Percentiles rank a stretch among this genome's conserved stretches.
Conservation (phyloP, 2,888 invertebrate genomes). For the Pristionchus arcanus region DNA sequence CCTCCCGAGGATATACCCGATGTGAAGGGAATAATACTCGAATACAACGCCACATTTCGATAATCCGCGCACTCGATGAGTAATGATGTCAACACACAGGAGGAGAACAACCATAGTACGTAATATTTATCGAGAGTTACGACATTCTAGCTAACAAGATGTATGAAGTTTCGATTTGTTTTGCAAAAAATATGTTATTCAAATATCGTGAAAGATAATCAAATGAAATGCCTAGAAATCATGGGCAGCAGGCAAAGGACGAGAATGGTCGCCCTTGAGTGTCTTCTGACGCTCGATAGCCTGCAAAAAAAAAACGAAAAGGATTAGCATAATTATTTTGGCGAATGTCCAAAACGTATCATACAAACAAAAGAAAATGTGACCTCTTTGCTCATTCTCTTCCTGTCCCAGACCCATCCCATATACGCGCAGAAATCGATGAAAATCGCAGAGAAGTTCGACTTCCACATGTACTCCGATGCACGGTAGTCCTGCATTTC, state of each 20-base stretch:
- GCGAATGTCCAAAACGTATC: no score
- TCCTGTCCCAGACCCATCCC: conserved; percentile 55
- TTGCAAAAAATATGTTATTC: no score
- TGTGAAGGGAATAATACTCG: neutral
- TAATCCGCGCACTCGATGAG: conserved; percentile 11
- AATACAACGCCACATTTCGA: neutral
- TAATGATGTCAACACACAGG: neutral
- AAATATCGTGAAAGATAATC: no score
- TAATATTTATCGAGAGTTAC: neutral
- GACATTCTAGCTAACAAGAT: neutral
- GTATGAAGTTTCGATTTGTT: no score
- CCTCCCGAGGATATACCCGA: conserved; percentile 8
- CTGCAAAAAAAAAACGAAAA: neutral
- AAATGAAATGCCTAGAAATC: conserved; percentile 5
- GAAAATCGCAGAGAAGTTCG: conserved; percentile 73
- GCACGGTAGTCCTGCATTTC: conserved; percentile 73
- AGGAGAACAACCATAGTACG: neutral
- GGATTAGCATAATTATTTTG: no score
- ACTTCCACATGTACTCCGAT: conserved; percentile 69
- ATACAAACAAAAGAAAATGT: no score
- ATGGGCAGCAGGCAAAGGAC: conserved; percentile 33
- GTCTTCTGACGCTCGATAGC: conserved; percentile 54
- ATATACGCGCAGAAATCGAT: conserved; percentile 71
- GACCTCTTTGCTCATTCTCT: conserved; percentile 55
- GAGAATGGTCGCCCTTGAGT: conserved; percentile 46